Conservation (phyloP, 1,140 invertebrate species). For the Tetramorium parvispinum region DNA sequence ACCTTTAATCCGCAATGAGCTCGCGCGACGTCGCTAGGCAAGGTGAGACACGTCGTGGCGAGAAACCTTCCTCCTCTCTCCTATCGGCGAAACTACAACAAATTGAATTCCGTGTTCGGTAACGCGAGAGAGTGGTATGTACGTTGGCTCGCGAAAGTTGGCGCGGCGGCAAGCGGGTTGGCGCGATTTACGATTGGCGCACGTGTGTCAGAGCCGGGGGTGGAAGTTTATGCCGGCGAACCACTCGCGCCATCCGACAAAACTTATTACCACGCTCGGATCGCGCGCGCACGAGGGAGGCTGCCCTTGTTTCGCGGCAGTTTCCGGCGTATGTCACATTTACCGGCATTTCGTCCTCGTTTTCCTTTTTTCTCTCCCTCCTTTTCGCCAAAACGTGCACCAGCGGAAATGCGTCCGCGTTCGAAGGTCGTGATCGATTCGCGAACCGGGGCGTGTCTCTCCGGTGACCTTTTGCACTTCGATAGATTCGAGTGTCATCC, state of each 20-base stretch:
- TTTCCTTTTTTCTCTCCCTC: background rate
- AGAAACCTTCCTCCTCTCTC: background rate
- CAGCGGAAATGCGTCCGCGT: conserved; percentile 4
- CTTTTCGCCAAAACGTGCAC: background rate
- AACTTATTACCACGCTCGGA: conserved; percentile 53
- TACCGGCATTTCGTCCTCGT: background rate
- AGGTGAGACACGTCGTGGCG: conserved; percentile 29
- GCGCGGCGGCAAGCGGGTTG: conserved; percentile 33
- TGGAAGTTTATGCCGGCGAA: conserved; percentile 60
- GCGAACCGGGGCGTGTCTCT: conserved; percentile 49
- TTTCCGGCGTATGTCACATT: conserved; percentile 33
- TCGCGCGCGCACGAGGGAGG: conserved; percentile 15
- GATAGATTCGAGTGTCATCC: conserved; percentile 29
- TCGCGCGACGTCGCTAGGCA: conserved; percentile 21
- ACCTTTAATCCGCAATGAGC: conserved; percentile 50
- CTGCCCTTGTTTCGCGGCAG: conserved; percentile 52
- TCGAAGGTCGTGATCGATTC: conserved; percentile 59
- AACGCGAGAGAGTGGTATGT: conserved; percentile 32
- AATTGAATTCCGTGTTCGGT: conserved; percentile 75
- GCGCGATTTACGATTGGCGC: conserved; percentile 73
- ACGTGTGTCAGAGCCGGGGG: conserved; percentile 68
- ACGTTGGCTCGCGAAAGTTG: conserved; percentile 62
- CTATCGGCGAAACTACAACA: conserved; percentile 48
- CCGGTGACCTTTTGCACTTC: background rate
- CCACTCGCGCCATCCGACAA: conserved; percentile 38